Conservation (phyloP, 2,113 vertebrate genomes). For the Falcunculus frontatus region DNA sequence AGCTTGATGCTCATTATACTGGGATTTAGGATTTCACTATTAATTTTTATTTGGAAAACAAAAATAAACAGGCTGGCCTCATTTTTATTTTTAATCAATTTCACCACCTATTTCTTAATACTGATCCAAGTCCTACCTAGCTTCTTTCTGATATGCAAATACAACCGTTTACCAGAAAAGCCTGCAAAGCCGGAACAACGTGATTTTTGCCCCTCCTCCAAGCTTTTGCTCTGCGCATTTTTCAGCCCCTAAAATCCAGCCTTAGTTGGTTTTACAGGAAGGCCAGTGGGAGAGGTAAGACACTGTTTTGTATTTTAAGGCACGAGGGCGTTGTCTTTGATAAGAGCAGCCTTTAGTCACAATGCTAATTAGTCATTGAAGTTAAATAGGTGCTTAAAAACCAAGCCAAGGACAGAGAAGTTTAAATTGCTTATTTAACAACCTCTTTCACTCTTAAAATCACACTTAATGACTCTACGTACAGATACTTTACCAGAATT, state of each 20-base stretch:
- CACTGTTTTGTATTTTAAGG: not conserved
- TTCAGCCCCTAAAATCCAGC: not conserved
- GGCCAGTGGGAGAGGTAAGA: not conserved
- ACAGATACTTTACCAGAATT: not conserved
- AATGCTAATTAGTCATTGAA: not conserved
- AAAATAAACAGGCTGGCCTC: not conserved
- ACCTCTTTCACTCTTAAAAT: not conserved
- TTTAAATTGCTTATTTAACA: slow-evolving; percentile 19
- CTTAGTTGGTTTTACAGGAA: not conserved
- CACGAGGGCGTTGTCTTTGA: not conserved
- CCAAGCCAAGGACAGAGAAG: not conserved
- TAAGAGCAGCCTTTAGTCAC: not conserved
- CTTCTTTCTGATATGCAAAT: not conserved
- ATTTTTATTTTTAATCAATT: not conserved
- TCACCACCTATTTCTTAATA: not conserved
- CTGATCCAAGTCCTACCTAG: not conserved
- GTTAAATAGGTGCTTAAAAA: slow-evolving; percentile 21
- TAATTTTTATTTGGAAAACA: not conserved
- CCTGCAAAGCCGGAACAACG: not conserved
- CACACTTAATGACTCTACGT: not conserved
- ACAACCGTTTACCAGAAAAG: not conserved
- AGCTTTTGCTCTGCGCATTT: not conserved
- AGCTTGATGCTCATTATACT: not conserved
- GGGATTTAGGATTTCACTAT: not conserved
- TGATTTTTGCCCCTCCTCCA: not conserved